Evolutionary conservation across 2,888 invertebrate genomes (phyloP), one percentile per base, ranked within the genome.

Genomic region (Pheosia gnoma): DNA sequence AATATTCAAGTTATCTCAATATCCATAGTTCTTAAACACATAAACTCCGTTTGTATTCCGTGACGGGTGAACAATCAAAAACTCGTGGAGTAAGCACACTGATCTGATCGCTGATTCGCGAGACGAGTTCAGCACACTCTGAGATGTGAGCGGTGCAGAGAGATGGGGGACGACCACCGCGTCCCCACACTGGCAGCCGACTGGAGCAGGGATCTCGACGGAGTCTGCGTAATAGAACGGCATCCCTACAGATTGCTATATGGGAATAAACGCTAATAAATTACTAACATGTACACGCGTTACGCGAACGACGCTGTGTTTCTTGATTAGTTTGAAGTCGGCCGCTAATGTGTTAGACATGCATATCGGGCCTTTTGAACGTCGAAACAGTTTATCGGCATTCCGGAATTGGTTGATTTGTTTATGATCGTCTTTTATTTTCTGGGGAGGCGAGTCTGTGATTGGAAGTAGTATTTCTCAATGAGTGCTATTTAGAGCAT

Each of bases 201-300:
- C 93, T 93, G 91, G 88, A 89, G 87, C 88, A 85, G 85, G 84
- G 87, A 90, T 91, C 91, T 89, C 86, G 68, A 80, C 89, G 91
- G 93, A 93, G 93, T 93, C 93, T 93, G 93, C 93, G 93, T 93
- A 93, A 89, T 92, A 84, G 91, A 82, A 87, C 89, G 84, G 84
- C 85, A 91, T 92, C 91, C 89, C 90, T 89, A 90, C 91, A 92
- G 91, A 91, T 91, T 91, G 89, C 88, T 91, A 86, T 92, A 90
- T 89, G 89, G 88, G 93, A 91, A 93, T 93, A 91, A 93, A 89
- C 85, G 89, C 88, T 93, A 91, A 92, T 93, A 93, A 93, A 93
- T 93, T 93, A 93, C 89, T 86, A 86, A 90, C 90, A 88, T 86
- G 89, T 89, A 89, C 89, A 88, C 86, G 90, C 88, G 89, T 88